Conservation (phyloP, 2,113 vertebrate species). For the Malurus alboscapulatus region DNA sequence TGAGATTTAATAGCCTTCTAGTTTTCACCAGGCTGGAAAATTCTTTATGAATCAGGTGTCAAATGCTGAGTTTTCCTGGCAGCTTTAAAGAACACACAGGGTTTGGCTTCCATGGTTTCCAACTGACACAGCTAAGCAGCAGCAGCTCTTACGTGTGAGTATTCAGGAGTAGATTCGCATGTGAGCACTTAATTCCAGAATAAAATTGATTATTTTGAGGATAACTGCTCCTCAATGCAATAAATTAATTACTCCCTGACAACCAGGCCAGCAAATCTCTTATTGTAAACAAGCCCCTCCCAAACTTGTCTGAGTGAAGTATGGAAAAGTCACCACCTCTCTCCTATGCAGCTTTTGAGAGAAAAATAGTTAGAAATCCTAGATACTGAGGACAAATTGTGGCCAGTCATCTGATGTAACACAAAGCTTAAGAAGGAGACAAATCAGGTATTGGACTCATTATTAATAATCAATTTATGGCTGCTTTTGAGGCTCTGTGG, state of each 20-base stretch:
- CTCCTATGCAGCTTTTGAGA: not conserved
- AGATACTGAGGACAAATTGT: not conserved
- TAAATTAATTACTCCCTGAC: constrained; percentile 8
- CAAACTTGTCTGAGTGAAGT: not conserved
- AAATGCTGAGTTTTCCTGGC: constrained; percentile 5
- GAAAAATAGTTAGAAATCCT: not conserved
- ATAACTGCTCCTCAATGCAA: not conserved
- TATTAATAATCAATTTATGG: not conserved
- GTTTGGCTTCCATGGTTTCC: not conserved
- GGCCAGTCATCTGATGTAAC: not conserved
- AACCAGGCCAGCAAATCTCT: not conserved
- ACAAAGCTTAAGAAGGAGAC: not conserved
- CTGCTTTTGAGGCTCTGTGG: not conserved
- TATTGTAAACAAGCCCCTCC: constrained; percentile 8
- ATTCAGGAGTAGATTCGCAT: not conserved
- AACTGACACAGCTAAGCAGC: not conserved
- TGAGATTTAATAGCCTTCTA: not conserved
- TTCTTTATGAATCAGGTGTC: not conserved
- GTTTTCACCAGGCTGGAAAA: constrained; percentile 7
- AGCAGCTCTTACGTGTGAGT: not conserved
- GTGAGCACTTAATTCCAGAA: not conserved
- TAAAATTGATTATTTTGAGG: constrained; percentile 9
- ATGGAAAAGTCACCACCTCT: not conserved
- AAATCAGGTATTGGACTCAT: not conserved
- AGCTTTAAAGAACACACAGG: not conserved